Percentiles rank a stretch among this genome's conserved stretches.
phyloP scores from a whole-genome alignment of 1,140 invertebrate genomes.

The Cepaea nemoralis region DNA sequence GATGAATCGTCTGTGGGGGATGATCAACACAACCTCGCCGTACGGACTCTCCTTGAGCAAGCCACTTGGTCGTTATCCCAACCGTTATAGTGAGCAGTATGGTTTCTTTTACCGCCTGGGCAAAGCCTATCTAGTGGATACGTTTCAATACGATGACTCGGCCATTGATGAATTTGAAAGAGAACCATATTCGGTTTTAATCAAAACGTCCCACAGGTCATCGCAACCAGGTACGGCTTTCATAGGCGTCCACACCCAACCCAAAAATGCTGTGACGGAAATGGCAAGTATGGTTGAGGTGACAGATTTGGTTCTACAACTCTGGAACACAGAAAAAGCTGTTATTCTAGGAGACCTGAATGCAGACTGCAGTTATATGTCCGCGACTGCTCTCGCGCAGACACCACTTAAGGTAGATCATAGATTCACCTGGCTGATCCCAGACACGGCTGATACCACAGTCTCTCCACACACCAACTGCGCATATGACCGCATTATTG shows the following conservation, averaged over 20 bases:
- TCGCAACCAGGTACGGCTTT: slow-evolving; percentile 29
- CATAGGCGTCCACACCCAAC: slow-evolving; percentile 50
- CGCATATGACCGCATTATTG: slow-evolving; percentile 60
- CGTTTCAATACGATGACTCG: slow-evolving; percentile 45
- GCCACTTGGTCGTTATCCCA: not conserved
- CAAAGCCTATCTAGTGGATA: slow-evolving; percentile 35
- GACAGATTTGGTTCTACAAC: slow-evolving; percentile 28
- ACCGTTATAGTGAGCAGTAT: not conserved
- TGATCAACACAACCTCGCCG: not conserved
- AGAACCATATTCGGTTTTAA: slow-evolving; percentile 48
- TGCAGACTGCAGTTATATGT: slow-evolving; percentile 65
- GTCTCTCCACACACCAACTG: slow-evolving; percentile 56
- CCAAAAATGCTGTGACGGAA: slow-evolving; percentile 48
- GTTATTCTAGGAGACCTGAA: slow-evolving; percentile 68
- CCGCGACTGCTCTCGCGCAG: slow-evolving; percentile 43
- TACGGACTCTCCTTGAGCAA: not conserved
- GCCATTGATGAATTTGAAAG: slow-evolving; percentile 48
- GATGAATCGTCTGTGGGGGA: not conserved
- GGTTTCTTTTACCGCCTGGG: slow-evolving; percentile 14
- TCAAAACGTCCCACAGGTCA: slow-evolving; percentile 23
- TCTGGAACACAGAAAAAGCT: slow-evolving; percentile 48
- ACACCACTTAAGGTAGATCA: slow-evolving; percentile 54
- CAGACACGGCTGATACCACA: slow-evolving; percentile 62
- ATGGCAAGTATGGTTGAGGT: slow-evolving; percentile 49
- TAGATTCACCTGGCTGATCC: slow-evolving; percentile 63